Base-by-base conservation (phyloP, 2,113 vertebrate species). In the Morone chrysops region DNA sequence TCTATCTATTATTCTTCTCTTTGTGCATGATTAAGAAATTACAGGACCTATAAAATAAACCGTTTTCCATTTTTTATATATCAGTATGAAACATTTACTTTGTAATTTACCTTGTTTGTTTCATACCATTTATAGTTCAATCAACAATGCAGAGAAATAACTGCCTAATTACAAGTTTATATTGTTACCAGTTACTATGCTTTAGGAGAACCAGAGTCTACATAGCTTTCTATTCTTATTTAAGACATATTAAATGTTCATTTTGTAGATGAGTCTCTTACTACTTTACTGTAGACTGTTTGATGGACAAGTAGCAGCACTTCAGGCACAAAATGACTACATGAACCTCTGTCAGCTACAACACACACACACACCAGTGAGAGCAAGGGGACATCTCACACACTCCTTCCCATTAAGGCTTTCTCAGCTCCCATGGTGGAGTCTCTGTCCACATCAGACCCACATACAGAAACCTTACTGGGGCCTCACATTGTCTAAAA, bases 401-500 rank as follows among this genome's bases (percentile, higher is more conserved):
- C 77, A 74, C 77, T 60, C 38, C 60, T 18, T 56, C 71, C 50
- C 9, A 73, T 65, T 31, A 70, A 73, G 73, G 67, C 16, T 59
- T 76, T 62, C 53, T 70, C 67, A 68, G 47, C 50, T 78, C 70
- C 38, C 62, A 75, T 13, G 51, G 7, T 73, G 56, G 61, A 73
- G 43, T 57, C 54, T 50, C 65, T 63, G 50, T 86, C 61, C 66
- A 87, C 69, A 87, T 68, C 81, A 83, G 69, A 51, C 67, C 71
- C 70, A 70, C 45, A 86, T 25, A 82, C 38, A 81, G 56, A 74
- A 80, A 78, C 81, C 79, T 72, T 60, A 72, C 41, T 16, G 40
- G 67, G 75, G 80, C 86, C 77, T 75, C 87, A 78, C 86, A 87
- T 87, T 93, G 88, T 93, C 79, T 54, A 40, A 70, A 31, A 31